phyloP scores from a whole-genome alignment of 2,888 invertebrate genomes.

The Marronus borbonicus region DNA sequence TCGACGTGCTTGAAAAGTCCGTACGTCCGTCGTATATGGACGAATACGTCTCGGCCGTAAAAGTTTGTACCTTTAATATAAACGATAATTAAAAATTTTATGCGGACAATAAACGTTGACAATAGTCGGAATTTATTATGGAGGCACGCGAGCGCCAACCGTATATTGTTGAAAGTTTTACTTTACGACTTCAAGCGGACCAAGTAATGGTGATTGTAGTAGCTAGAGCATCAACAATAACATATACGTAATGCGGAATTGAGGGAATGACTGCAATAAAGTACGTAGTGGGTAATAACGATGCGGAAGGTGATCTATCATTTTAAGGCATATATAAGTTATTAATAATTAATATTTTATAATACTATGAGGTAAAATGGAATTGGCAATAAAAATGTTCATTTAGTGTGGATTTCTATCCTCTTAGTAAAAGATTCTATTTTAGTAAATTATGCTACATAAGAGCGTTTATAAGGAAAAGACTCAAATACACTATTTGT shows the following conservation, averaged over 20 bases:
- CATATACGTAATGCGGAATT: neutral
- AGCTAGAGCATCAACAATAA: constrained; percentile 13
- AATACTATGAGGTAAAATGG: too few species aligned
- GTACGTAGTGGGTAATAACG: too few species aligned
- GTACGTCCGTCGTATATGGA: constrained; percentile 3
- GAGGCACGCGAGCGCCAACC: neutral
- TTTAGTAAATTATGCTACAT: too few species aligned
- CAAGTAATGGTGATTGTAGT: neutral
- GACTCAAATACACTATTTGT: too few species aligned
- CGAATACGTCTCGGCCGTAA: neutral
- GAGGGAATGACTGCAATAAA: neutral
- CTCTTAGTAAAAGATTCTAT: too few species aligned
- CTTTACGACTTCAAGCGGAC: constrained; percentile 9
- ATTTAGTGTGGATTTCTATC: too few species aligned
- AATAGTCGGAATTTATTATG: constrained; percentile 25
- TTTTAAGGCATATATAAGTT: too few species aligned
- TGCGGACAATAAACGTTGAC: constrained; percentile 34
- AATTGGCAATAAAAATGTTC: too few species aligned
- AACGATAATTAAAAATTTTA: constrained; percentile 49
- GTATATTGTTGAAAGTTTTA: constrained; percentile 6
- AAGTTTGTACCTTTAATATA: constrained; percentile 42
- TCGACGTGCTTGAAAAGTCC: neutral
- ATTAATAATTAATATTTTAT: too few species aligned
- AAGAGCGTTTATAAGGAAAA: too few species aligned
- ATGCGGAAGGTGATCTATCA: too few species aligned